Evolutionary conservation across 2,888 invertebrate species (phyloP).

Genomic region (Synanthedon tipuliformis): DNA sequence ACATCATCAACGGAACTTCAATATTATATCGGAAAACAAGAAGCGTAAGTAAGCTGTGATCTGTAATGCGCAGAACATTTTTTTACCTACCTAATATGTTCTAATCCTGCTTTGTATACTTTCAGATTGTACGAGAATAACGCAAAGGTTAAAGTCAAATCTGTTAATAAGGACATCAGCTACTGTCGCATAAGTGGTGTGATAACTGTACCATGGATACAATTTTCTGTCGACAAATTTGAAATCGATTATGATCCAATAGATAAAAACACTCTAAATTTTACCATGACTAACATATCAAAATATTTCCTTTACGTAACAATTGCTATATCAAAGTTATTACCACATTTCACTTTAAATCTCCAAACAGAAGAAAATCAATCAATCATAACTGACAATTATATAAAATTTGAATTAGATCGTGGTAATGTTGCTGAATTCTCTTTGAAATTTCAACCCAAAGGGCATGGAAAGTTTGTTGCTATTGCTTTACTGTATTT

Average conservation of each 20-base stretch:
- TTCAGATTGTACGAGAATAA: constrained; percentile 51
- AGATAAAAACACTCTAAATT: constrained; percentile 29
- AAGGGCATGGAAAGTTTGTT: constrained; percentile 41
- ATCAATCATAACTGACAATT: constrained; percentile 26
- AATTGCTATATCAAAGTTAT: constrained; percentile 38
- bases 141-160: constrained; percentile 39
- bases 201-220: constrained; percentile 51
- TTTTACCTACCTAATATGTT: no score
- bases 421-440: constrained; percentile 23
- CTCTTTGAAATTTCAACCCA: constrained; percentile 44
- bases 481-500: constrained; percentile 45
- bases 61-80: background rate
- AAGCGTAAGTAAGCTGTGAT: constrained; percentile 33
- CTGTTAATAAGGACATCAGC: constrained; percentile 44
- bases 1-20: constrained; percentile 36
- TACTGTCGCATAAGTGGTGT: constrained; percentile 49
- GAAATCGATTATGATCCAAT: constrained; percentile 35
- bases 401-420: constrained; percentile 46
- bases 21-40: constrained; percentile 38
- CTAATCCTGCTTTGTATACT: constrained; percentile 2
- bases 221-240: constrained; percentile 46
- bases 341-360: constrained; percentile 40
- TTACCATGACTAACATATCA: constrained; percentile 52
- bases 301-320: constrained; percentile 41
- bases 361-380: constrained; percentile 25